A percentile compares a stretch with the other conserved stretches of the same genome.
These are phyloP conservation scores for Trichopoda pennipes DNA, from an alignment of 2,888 invertebrate species.

Conservation along the genomic window DNA sequence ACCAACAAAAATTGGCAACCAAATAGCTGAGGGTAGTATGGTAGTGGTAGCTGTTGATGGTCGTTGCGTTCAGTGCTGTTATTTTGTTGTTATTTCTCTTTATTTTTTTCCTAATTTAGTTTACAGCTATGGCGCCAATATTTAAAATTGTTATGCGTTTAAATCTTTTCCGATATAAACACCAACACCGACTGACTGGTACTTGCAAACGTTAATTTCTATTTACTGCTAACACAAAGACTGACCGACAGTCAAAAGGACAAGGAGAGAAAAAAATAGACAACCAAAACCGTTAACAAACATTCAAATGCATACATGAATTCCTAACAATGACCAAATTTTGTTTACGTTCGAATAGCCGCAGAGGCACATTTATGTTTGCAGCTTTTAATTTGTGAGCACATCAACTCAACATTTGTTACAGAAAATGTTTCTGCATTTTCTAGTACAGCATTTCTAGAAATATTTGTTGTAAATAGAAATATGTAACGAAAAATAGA, in stretches of 20 bases:
- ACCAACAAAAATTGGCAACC: slow-evolving; percentile 63
- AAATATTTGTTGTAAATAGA: background rate
- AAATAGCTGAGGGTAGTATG: slow-evolving; percentile 60
- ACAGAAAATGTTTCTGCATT: background rate
- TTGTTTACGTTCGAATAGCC: slow-evolving; percentile 58
- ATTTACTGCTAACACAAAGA: slow-evolving; percentile 39
- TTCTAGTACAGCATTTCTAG: slow-evolving; percentile 11
- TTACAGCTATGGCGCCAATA: slow-evolving; percentile 58
- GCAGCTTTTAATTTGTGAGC: slow-evolving; percentile 19
- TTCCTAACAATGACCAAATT: slow-evolving; percentile 51
- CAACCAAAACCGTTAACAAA: slow-evolving; percentile 28
- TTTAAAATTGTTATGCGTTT: slow-evolving; percentile 56
- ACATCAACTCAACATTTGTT: slow-evolving; percentile 36
- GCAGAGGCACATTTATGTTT: slow-evolving; percentile 16
- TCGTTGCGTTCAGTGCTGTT: background rate
- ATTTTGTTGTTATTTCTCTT: slow-evolving; percentile 19
- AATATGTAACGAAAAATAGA: too few relatives aligned
- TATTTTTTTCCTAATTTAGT: slow-evolving; percentile 23
- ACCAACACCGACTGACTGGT: background rate
- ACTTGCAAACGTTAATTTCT: slow-evolving; percentile 42
- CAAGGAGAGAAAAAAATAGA: background rate
- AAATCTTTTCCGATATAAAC: slow-evolving; percentile 39
- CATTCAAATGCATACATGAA: slow-evolving; percentile 26
- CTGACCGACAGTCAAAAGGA: background rate
- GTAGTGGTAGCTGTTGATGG: slow-evolving; percentile 14